phyloP scores from a whole-genome alignment of 2,888 invertebrate genomes.

The Lasioglossum malachurum region DNA sequence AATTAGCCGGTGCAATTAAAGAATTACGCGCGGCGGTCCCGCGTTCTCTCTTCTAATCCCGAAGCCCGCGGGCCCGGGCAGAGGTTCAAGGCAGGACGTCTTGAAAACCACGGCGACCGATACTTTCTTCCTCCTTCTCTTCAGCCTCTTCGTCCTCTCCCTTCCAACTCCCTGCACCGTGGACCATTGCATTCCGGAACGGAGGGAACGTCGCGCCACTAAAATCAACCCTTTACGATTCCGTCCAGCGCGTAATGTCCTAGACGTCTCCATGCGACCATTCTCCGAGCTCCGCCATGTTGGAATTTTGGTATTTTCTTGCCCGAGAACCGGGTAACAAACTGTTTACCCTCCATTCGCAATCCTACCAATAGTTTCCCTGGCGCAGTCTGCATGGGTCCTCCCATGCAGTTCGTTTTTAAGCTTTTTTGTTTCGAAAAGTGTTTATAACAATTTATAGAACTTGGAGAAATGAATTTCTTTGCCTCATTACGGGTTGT shows the following conservation, averaged over 20 bases:
- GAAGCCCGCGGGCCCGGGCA: slow-evolving; percentile 46
- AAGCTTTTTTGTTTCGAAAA: too few species aligned
- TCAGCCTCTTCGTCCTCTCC: neutral
- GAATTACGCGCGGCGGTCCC: slow-evolving; percentile 64
- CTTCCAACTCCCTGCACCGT: neutral
- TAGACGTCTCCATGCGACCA: slow-evolving; percentile 80
- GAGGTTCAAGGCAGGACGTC: slow-evolving; percentile 60
- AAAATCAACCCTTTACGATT: slow-evolving; percentile 79
- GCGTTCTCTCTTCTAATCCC: slow-evolving; percentile 54
- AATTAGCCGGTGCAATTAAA: slow-evolving; percentile 83
- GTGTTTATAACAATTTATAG: too few species aligned
- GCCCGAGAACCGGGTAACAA: neutral
- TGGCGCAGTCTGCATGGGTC: too few species aligned
- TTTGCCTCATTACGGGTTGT: neutral
- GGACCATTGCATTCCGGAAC: slow-evolving; percentile 34
- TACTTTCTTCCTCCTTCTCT: slow-evolving; percentile 8
- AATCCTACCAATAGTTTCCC: neutral
- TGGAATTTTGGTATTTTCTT: neutral
- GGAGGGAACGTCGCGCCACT: slow-evolving; percentile 68
- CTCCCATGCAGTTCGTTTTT: too few species aligned
- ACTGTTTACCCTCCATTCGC: neutral
- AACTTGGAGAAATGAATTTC: too few species aligned
- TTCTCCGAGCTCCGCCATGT: neutral
- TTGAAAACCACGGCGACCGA: neutral
- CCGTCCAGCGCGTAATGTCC: slow-evolving; percentile 77